These are phyloP conservation scores for Endotricha flammealis DNA, from an alignment of 2,888 invertebrate genomes.

Conservation along the genomic window DNA sequence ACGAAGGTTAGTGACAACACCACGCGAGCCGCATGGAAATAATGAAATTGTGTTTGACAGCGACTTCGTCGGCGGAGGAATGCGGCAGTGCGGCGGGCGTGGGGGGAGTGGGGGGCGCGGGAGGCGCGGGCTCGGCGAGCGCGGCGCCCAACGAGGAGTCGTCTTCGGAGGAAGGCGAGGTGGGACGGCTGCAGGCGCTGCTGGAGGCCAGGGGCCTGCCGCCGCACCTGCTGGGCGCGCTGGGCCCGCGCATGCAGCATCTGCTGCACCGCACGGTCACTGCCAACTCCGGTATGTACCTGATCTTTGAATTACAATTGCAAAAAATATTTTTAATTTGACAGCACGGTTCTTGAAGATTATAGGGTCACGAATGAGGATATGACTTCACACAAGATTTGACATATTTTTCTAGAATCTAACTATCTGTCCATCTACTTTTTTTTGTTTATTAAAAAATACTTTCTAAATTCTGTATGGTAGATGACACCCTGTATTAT, in stretches of 20 bases:
- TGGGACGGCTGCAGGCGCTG: slow-evolving; percentile 95
- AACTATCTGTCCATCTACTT: too few relatives aligned
- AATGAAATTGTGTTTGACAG: neutral
- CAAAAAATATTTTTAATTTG: too few relatives aligned
- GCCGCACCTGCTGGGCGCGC: slow-evolving; percentile 96
- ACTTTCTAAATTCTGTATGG: too few relatives aligned
- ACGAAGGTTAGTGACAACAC: too few relatives aligned
- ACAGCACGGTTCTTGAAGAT: too few relatives aligned
- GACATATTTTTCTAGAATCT: too few relatives aligned
- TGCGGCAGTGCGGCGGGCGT: slow-evolving; percentile 46
- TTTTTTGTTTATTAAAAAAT: too few relatives aligned
- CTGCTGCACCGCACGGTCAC: slow-evolving; percentile 96
- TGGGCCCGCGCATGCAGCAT: slow-evolving; percentile 98
- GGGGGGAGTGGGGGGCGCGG: slow-evolving; percentile 43
- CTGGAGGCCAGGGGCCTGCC: slow-evolving; percentile 96
- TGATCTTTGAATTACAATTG: too few relatives aligned
- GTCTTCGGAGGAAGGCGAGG: slow-evolving; percentile 92
- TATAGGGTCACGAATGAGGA: too few relatives aligned
- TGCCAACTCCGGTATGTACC: slow-evolving; percentile 72
- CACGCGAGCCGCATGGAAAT: too few relatives aligned
- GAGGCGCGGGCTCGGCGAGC: slow-evolving; percentile 81
- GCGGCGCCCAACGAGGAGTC: slow-evolving; percentile 83
- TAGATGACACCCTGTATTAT: too few relatives aligned
- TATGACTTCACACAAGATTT: too few relatives aligned
- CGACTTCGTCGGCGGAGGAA: slow-evolving; percentile 51